These are phyloP conservation scores for Entomobrya proxima DNA, from an alignment of 2,888 invertebrate genomes.

Conservation along the genomic window DNA sequence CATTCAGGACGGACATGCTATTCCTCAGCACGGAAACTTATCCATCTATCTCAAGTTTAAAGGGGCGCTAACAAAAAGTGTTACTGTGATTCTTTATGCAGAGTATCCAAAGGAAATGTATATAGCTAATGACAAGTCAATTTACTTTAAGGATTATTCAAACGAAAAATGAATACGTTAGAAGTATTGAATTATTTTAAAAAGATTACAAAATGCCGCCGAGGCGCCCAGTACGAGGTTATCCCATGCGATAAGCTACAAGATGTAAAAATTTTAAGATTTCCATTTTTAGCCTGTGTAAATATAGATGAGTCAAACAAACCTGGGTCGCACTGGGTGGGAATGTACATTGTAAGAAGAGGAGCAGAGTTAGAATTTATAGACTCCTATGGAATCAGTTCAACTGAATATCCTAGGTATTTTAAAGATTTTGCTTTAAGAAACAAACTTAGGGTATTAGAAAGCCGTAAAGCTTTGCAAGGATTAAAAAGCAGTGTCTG, in stretches of 20 bases:
- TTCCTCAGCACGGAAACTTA: constrained; percentile 44
- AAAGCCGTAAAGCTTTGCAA: too few relatives aligned
- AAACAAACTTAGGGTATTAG: too few relatives aligned
- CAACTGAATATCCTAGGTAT: too few relatives aligned
- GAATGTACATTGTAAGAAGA: not conserved
- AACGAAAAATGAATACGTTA: constrained; percentile 24
- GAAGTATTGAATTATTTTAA: constrained; percentile 17
- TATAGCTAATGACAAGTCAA: constrained; percentile 9
- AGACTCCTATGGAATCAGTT: constrained; percentile 34
- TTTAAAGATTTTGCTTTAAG: too few relatives aligned
- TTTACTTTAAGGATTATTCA: constrained; percentile 20
- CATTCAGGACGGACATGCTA: not conserved
- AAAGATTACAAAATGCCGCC: constrained; percentile 6
- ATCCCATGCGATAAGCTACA: constrained; percentile 3
- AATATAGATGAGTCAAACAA: constrained; percentile 7
- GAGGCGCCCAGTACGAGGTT: constrained; percentile 5
- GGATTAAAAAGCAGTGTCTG: too few relatives aligned
- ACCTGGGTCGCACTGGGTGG: constrained; percentile 25
- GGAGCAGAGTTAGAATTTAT: constrained; percentile 26
- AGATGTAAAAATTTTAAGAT: not conserved
- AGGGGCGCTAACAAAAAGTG: not conserved
- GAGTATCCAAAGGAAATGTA: constrained; percentile 36
- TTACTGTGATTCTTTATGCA: constrained; percentile 10
- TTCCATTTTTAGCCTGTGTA: constrained; percentile 21
- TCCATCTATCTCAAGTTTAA: constrained; percentile 34